These are phyloP conservation scores for Cephonodes hylas DNA, from an alignment of 2,888 invertebrate genomes.

Conservation along the genomic window DNA sequence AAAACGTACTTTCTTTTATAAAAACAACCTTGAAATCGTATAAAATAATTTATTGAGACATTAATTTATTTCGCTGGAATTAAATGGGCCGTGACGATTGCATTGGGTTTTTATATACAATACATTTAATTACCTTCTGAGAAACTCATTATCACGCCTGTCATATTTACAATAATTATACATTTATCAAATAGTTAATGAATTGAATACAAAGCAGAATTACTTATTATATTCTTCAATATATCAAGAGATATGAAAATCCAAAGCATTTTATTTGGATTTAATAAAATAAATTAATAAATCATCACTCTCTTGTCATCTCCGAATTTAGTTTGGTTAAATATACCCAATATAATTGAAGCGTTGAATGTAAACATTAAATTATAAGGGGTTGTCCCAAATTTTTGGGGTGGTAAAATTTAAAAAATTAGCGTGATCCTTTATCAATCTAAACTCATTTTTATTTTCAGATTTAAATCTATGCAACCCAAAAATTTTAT, in stretches of 20 bases:
- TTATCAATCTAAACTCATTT: too few relatives aligned
- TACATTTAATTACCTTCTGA: neutral
- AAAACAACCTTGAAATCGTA: conserved; percentile 20
- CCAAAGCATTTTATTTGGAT: neutral
- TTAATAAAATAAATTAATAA: too few relatives aligned
- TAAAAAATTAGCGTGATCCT: too few relatives aligned
- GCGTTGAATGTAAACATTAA: too few relatives aligned
- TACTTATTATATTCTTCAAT: neutral
- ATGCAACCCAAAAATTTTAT: too few relatives aligned
- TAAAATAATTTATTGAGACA: conserved; percentile 15
- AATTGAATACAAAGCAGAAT: neutral
- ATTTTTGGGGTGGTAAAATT: too few relatives aligned
- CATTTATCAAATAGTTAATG: neutral
- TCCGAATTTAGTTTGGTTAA: too few relatives aligned
- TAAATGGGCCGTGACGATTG: neutral
- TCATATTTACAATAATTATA: neutral
- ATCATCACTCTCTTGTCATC: too few relatives aligned
- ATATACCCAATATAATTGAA: too few relatives aligned
- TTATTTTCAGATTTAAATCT: too few relatives aligned
- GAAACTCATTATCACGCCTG: neutral
- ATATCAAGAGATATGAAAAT: neutral
- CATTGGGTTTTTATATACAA: neutral
- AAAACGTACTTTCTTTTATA: conserved; percentile 17
- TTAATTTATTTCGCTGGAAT: conserved; percentile 10
- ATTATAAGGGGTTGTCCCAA: too few relatives aligned